Percentiles rank a stretch among this genome's conserved stretches.
phyloP scores from a whole-genome alignment of 37 sponge, comb jelly and placozoan species.

The Halichondria panicea region DNA sequence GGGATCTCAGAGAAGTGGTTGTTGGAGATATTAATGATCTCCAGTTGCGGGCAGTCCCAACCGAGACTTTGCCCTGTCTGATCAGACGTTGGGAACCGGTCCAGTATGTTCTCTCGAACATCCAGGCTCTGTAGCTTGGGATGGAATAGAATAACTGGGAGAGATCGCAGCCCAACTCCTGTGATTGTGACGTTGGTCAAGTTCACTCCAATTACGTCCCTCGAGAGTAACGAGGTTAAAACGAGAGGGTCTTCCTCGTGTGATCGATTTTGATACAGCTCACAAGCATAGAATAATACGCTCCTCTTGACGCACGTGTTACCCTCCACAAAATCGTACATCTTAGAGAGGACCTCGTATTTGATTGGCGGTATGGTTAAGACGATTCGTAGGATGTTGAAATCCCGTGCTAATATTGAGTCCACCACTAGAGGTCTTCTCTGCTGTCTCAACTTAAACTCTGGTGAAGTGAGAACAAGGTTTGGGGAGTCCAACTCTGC shows the following conservation, averaged over 20 bases:
- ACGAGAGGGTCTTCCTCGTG: neutral
- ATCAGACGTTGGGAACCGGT: slow-evolving; percentile 12
- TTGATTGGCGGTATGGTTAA: neutral
- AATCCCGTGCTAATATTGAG: neutral
- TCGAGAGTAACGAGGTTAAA: neutral
- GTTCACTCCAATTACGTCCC: neutral
- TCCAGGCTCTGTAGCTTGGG: slow-evolving; percentile 29
- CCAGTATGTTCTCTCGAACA: slow-evolving; percentile 42
- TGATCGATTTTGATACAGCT: neutral
- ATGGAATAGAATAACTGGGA: slow-evolving; percentile 47
- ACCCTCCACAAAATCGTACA: slow-evolving; percentile 22
- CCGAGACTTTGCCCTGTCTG: neutral
- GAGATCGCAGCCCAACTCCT: slow-evolving; percentile 16
- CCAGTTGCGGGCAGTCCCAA: slow-evolving; percentile 19
- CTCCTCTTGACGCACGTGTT: slow-evolving; percentile 7
- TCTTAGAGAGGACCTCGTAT: neutral
- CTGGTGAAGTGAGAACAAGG: slow-evolving; percentile 1
- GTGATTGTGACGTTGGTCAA: slow-evolving; percentile 31
- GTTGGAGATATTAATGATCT: slow-evolving; percentile 26
- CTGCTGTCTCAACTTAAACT: neutral
- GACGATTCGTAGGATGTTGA: slow-evolving; percentile 3
- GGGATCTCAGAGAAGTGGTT: slow-evolving; percentile 47
- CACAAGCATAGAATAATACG: slow-evolving; percentile 13
- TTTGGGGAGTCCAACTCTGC: slow-evolving; percentile 3
- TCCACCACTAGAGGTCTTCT: slow-evolving; percentile 24